Evolutionary conservation across 2,888 invertebrate genomes (phyloP).

Genomic region (Lycophotia porphyrea): DNA sequence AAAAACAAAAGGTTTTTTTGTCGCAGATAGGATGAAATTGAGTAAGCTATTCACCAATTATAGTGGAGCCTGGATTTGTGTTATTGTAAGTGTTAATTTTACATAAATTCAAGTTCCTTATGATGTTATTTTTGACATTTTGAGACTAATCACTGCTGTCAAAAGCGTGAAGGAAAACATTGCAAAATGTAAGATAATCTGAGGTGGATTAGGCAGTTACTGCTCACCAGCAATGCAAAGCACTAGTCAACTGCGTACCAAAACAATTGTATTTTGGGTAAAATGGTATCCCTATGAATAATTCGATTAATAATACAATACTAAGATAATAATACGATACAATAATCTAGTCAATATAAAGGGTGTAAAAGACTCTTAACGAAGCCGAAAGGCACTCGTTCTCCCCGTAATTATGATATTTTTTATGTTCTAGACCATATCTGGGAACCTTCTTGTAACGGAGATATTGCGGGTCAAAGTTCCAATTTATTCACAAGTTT

Average conservation of each 20-base stretch:
- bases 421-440: too few relatives aligned
- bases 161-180: neutral
- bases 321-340: too few relatives aligned
- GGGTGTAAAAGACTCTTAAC: too few relatives aligned
- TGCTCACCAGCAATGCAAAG: neutral
- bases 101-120: neutral
- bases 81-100: neutral
- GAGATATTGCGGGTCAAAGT: too few relatives aligned
- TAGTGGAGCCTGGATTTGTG: neutral
- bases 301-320: neutral
- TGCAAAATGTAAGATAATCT: neutral
- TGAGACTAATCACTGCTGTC: neutral
- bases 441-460: too few relatives aligned
- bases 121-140: neutral
- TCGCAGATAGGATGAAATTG: neutral
- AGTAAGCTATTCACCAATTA: neutral
- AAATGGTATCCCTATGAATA: neutral
- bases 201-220: neutral
- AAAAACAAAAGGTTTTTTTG: neutral
- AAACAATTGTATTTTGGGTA: neutral
- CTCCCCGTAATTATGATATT: too few relatives aligned
- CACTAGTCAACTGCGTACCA: neutral
- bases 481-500: too few relatives aligned
- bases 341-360: constrained; percentile 10
- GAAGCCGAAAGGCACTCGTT: too few relatives aligned